Evolutionary conservation across 2,888 invertebrate species (phyloP), one percentile per base, ranked within the genome.

Genomic region (Cryptosula pallasiana): DNA sequence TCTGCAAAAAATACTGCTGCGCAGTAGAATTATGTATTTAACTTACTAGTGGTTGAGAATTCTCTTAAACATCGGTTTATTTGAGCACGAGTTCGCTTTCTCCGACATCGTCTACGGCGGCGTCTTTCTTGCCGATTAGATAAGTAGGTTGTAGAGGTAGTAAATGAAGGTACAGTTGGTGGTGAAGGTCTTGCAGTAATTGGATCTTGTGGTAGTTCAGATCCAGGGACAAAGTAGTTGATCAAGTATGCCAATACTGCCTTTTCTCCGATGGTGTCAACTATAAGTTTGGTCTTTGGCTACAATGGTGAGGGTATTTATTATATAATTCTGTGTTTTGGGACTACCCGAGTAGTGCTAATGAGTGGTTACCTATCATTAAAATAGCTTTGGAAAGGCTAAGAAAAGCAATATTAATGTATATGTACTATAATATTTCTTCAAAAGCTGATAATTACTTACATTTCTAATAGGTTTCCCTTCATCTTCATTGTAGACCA

Each of bases 191-290:
- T 45, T 13, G 20, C 45, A 20, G 45, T 45, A 20, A 45, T 45
- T 45, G 45, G 45, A 45, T 45, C 45, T 13, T 45, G 5, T 45
- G 45, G 45, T 45, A 13, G 9, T 45, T 45, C 45, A 5, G 45
- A 13, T 5, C 9, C 5, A 27, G 63, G 63, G 2, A 63, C 63
- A 34, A 13, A 63, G 27, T 63, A 63, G 63, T 63, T 63, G n/a
- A 63, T n/a, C 27, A 32, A 16, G 27, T 63, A 63, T 9, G 63
- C 63, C 9, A 63, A n/a, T 16, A 63, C 32, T 9, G 63, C 63
- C 32, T 27, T 63, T 13, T 63, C 32, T 63, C 63, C 63, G 9
- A 63, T 32, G 1, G 63, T 63, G n/a, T 63, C 63, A n/a, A 63
- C 63, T 34, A 63, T 63, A 27, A 63, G 63, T n/a, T 63, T 32